phyloP scores from a whole-genome alignment of 2,888 invertebrate species.

The Euspilapteryx auroguttella region DNA sequence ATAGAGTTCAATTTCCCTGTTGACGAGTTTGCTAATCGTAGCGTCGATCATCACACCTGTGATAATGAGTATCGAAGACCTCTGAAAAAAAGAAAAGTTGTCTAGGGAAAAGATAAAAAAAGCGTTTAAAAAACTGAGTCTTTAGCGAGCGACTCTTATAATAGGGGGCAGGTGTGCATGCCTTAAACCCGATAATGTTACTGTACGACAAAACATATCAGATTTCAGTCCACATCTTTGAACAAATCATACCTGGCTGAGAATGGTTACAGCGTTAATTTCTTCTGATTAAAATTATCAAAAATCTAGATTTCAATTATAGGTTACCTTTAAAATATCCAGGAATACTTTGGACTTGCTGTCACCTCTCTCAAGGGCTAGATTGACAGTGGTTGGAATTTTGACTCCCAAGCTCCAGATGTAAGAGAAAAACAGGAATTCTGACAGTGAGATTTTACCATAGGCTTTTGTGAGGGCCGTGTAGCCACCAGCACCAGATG shows the following conservation, averaged over 20 bases:
- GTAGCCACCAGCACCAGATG: conserved; percentile 10
- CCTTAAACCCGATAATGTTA: too few relatives aligned
- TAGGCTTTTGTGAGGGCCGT: conserved; percentile 5
- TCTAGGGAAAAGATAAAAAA: too few relatives aligned
- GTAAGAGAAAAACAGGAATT: conserved; percentile 8
- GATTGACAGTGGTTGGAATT: conserved; percentile 7
- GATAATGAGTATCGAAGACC: conserved; percentile 5
- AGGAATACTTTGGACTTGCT: conserved; percentile 6
- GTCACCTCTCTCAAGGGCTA: conserved; percentile 1
- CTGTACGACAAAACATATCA: too few relatives aligned
- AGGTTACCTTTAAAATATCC: conserved; percentile 9
- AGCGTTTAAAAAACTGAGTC: too few relatives aligned
- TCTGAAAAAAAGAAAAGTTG: conserved; percentile 8
- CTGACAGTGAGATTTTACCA: conserved; percentile 7
- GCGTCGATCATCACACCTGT: conserved; percentile 8
- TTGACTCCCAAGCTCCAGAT: conserved; percentile 9
- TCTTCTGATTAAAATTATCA: too few relatives aligned
- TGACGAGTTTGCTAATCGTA: neutral
- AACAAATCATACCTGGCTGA: too few relatives aligned
- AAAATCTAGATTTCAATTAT: too few relatives aligned
- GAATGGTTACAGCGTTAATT: too few relatives aligned
- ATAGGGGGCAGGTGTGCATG: too few relatives aligned
- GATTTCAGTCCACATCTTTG: too few relatives aligned
- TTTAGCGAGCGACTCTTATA: too few relatives aligned
- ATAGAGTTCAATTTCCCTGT: conserved; percentile 3